Evolutionary conservation across 1,140 invertebrate species (phyloP).

Genomic region (Papilio dardanus): DNA sequence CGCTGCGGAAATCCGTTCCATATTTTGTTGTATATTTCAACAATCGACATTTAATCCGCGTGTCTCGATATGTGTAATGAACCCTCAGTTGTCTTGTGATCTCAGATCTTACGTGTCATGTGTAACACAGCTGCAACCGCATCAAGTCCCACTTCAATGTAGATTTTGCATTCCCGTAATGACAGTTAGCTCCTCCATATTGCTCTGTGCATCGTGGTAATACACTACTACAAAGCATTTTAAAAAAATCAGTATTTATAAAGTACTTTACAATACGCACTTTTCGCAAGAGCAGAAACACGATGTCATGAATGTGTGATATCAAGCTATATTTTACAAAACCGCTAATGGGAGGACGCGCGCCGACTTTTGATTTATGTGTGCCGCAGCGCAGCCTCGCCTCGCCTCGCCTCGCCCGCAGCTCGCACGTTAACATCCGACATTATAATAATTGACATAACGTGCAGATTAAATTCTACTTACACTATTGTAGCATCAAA

Average conservation of each 20-base stretch:
- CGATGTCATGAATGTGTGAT: not conserved
- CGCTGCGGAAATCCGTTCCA: not conserved
- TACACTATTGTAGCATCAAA: not conserved
- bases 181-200: too few relatives aligned
- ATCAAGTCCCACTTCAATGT: too few relatives aligned
- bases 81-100: too few relatives aligned
- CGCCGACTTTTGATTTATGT: slow-evolving; percentile 1
- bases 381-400: not conserved
- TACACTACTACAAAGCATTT: too few relatives aligned
- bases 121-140: too few relatives aligned
- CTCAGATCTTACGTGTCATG: too few relatives aligned
- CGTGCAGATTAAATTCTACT: not conserved
- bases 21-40: not conserved
- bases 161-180: too few relatives aligned
- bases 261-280: not conserved
- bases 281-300: not conserved
- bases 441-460: slow-evolving; percentile 12
- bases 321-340: slow-evolving; percentile 24
- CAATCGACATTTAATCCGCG: not conserved
- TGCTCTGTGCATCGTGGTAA: too few relatives aligned
- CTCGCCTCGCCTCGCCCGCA: not conserved
- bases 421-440: not conserved
- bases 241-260: not conserved
- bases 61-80: too few relatives aligned
- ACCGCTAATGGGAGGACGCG: slow-evolving; percentile 19